Evolutionary conservation across 1,140 invertebrate species (phyloP).

Genomic region (Lasioglossum baleicum): DNA sequence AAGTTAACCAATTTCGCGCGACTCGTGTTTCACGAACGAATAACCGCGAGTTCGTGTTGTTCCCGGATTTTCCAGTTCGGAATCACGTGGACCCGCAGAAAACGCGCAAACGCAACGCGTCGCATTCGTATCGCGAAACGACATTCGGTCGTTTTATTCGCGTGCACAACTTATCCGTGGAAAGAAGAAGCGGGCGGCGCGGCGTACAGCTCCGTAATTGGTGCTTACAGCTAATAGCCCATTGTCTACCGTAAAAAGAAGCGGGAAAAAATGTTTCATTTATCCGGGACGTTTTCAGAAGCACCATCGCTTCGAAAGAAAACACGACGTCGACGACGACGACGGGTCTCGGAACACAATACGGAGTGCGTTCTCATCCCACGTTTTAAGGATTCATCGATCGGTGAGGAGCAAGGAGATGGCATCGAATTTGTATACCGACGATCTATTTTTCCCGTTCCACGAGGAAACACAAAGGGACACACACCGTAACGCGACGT

Average conservation of each 20-base stretch:
- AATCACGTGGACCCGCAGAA: neutral
- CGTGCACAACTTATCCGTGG: neutral
- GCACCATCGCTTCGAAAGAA: constrained; percentile 20
- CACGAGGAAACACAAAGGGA: constrained; percentile 6
- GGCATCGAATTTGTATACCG: constrained; percentile 32
- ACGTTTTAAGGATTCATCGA: constrained; percentile 39
- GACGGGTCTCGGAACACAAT: constrained; percentile 35
- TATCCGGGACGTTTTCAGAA: constrained; percentile 35
- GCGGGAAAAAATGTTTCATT: constrained; percentile 46
- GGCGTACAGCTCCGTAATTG: constrained; percentile 36
- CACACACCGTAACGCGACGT: neutral
- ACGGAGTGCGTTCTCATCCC: constrained; percentile 25
- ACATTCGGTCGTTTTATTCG: constrained; percentile 20
- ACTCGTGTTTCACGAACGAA: neutral
- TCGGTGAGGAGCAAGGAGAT: constrained; percentile 10
- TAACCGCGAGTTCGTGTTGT: neutral
- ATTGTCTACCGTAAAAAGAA: constrained; percentile 49
- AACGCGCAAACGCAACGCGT: neutral
- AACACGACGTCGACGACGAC: constrained; percentile 20
- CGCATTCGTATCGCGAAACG: neutral
- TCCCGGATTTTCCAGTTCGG: constrained; percentile 4
- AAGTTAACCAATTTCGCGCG: neutral
- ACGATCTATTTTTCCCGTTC: constrained; percentile 22
- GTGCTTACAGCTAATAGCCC: constrained; percentile 47
- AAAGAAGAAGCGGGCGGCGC: constrained; percentile 21